Base-by-base conservation (phyloP, 2,888 invertebrate species). In the Zygothrica quintamaculata region DNA sequence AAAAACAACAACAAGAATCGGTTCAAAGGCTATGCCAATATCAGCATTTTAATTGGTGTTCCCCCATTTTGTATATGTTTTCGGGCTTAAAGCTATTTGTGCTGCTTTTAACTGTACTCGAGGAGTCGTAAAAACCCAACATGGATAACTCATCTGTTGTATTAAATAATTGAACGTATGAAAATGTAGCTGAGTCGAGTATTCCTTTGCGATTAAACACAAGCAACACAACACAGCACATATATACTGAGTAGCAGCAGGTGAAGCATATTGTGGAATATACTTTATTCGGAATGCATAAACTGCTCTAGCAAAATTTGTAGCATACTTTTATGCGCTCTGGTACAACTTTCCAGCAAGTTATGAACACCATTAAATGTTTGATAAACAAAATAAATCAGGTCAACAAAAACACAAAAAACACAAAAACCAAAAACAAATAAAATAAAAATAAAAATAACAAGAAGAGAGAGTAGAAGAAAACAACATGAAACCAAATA, bases 381-480 rank as follows among this genome's bases (percentile, higher is more conserved):
- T 78, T 68, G 60, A 75, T 84, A 76, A 84, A 78, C 82, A 81
- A 78, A 78, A 84, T 85, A 84, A 84, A 84, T 84, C 73, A 70
- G 46, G 40, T 46, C 34, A 15, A 16, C 65, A 42, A 31, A 8
- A n/a, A 16, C 3, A 29, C 16, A n/a, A 29, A 29, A 1, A n/a
- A n/a, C n/a, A n/a, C n/a, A n/a, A n/a, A n/a, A n/a, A n/a, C n/a
- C n/a, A n/a, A n/a, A n/a, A n/a, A n/a, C n/a, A n/a, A n/a, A n/a
- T n/a, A n/a, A n/a, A n/a, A n/a, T n/a, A n/a, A n/a, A n/a, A n/a
- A n/a, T n/a, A n/a, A n/a, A n/a, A n/a, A n/a, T n/a, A n/a, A n/a
- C n/a, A n/a, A n/a, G n/a, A n/a, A n/a, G n/a, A n/a, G n/a, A n/a
- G n/a, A n/a, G n/a, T n/a, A n/a, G n/a, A n/a, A n/a, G n/a, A n/a